Percentiles rank a stretch among this genome's conserved stretches.
phyloP scores from a whole-genome alignment of 2,888 invertebrate species.

The Homarus gammarus region DNA sequence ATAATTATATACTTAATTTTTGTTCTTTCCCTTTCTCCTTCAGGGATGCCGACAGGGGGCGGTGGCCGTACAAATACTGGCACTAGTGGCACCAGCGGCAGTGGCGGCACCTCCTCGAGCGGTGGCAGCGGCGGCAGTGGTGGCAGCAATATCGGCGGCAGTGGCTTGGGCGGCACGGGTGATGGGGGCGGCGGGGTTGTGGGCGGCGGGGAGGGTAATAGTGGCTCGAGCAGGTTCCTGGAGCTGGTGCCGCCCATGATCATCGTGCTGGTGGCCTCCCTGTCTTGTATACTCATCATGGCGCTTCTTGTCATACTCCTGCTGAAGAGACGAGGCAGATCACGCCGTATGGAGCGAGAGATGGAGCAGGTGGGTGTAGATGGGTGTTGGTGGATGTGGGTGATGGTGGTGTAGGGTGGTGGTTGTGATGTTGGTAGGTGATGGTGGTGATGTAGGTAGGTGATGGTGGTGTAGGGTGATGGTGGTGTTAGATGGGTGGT shows the following conservation, averaged over 20 bases:
- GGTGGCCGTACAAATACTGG: too few relatives aligned
- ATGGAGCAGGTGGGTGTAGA: not conserved
- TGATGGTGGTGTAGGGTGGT: not conserved
- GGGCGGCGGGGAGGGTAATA: not conserved
- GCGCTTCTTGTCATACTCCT: not conserved
- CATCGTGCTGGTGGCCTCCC: not conserved
- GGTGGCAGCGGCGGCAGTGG: not conserved
- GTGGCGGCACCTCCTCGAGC: not conserved
- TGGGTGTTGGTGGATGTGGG: not conserved
- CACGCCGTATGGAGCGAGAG: not conserved
- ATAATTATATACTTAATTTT: too few relatives aligned
- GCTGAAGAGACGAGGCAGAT: not conserved
- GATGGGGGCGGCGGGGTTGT: not conserved
- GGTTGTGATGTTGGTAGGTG: too few relatives aligned
- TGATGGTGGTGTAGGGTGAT: not conserved
- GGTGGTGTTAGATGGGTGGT: not conserved
- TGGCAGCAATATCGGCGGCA: not conserved
- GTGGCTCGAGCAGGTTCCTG: not conserved
- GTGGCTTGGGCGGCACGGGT: not conserved
- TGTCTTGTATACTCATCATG: not conserved
- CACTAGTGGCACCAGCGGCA: not conserved
- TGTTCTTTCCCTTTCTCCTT: too few relatives aligned
- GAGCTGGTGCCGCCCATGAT: not conserved
- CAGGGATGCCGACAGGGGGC: not conserved
- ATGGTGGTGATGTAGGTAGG: not conserved